Conservation (phyloP, 2,888 invertebrate species). For the Melieria omissa region DNA sequence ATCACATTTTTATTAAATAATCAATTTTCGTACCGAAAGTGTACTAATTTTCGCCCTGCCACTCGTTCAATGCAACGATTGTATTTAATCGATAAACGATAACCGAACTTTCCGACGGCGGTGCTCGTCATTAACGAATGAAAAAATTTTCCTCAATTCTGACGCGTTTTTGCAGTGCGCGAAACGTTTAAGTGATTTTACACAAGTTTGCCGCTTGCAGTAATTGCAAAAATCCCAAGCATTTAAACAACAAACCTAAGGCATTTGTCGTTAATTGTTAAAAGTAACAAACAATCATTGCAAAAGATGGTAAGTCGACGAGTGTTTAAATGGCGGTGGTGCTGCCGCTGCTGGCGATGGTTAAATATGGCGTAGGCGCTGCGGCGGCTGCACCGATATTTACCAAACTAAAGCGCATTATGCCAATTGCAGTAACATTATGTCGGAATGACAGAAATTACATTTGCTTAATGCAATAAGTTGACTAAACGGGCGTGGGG, state of each 20-base stretch:
- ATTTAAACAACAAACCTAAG: no score
- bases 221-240: background rate
- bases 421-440: no score
- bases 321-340: background rate
- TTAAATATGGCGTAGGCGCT: slow-evolving; percentile 21
- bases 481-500: no score
- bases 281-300: background rate
- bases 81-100: no score
- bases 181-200: background rate
- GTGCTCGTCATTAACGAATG: background rate
- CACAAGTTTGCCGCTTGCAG: background rate
- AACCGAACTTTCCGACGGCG: background rate
- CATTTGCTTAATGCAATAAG: no score
- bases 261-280: background rate
- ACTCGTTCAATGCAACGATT: no score
- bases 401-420: no score
- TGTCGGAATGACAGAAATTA: no score
- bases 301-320: slow-evolving; percentile 18
- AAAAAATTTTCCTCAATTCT: background rate
- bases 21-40: no score
- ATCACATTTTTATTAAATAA: no score
- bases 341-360: slow-evolving; percentile 7
- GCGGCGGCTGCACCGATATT: background rate
- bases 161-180: slow-evolving; percentile 1
- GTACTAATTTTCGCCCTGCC: no score